Percentiles rank a stretch among this genome's conserved stretches.
Evolutionary conservation across 2,113 vertebrate species (phyloP).

Genomic region (Alethe castanea): DNA sequence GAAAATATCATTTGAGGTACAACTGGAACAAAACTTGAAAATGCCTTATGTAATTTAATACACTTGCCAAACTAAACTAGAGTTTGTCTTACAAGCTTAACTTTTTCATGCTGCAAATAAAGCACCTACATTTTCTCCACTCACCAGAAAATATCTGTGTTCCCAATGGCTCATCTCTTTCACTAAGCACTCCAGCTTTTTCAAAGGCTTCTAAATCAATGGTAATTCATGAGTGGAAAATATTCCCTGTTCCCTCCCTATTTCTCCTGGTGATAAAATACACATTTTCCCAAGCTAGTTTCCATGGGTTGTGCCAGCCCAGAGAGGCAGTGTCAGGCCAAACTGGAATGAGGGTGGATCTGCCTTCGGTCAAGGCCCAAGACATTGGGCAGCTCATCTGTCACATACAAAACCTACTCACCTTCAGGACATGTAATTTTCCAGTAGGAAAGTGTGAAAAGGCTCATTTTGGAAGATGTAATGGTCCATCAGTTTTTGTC

Average conservation of each 20-base stretch:
- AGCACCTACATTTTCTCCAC: background rate
- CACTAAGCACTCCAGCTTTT: background rate
- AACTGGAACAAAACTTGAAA: background rate
- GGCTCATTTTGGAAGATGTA: slow-evolving; percentile 39
- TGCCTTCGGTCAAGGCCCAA: background rate
- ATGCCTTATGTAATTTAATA: background rate
- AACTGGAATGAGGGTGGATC: background rate
- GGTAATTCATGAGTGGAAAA: background rate
- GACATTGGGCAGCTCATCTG: background rate
- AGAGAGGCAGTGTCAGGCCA: background rate
- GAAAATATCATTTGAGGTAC: background rate
- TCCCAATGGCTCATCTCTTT: background rate
- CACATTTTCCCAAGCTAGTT: background rate
- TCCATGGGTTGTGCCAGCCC: background rate
- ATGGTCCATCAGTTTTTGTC: slow-evolving; percentile 40
- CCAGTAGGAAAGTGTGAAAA: background rate
- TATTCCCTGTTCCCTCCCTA: background rate
- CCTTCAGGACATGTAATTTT: slow-evolving; percentile 26
- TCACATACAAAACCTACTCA: slow-evolving; percentile 2
- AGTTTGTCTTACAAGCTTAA: background rate
- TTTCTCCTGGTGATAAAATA: background rate
- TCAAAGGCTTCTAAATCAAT: background rate
- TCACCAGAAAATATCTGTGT: background rate
- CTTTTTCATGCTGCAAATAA: background rate
- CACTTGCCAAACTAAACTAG: background rate